Base-by-base conservation (phyloP, 2,113 vertebrate species). In the Theropithecus gelada region DNA sequence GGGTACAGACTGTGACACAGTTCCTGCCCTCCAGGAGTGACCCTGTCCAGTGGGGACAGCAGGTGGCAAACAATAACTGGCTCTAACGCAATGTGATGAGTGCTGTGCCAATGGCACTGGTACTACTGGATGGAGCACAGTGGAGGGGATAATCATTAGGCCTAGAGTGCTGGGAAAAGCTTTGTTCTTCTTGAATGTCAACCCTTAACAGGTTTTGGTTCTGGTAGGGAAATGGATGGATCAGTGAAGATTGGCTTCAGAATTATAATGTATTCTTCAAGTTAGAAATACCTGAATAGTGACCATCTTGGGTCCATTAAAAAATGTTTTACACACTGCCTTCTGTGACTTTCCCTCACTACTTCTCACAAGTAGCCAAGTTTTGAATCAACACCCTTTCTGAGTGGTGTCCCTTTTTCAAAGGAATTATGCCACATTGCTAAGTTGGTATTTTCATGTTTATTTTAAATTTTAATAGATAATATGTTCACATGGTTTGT, bases 391-490 rank as follows among this genome's bases (percentile, higher is more conserved):
- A 0, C 30, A 43, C 59, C 23, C 92, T 59, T 85, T 52, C 52
- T 87, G 55, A 86, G 12, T 50, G 30, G 48, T 43, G 68, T 88
- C 38, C 43, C 23, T 90, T 88, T 32, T n/a, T 61, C 45, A 70
- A 76, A n/a, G 40, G 27, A 75, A 80, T 48, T 75, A 45, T 73
- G 25, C 32, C 50, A n/a, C 3, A 32, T 88, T 93, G 57, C 76
- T 79, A 75, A 70, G 23, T 85, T 35, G 73, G 12, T 64, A 9
- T 57, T 72, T 90, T 81, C 14, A 64, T 90, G 52, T 38, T 48
- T 89, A 87, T 86, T 96, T 93, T 25, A 92, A 55, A 85, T 92
- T 92, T 89, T 93, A 88, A 55, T 93, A 52, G 45, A 22, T 79
- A 84, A 43, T 78, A 43, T 81, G 68, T 48, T 81, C 30, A 76